Base-by-base conservation (phyloP, 2,113 vertebrate genomes). In the Sterrhoptilus dennistouni region DNA sequence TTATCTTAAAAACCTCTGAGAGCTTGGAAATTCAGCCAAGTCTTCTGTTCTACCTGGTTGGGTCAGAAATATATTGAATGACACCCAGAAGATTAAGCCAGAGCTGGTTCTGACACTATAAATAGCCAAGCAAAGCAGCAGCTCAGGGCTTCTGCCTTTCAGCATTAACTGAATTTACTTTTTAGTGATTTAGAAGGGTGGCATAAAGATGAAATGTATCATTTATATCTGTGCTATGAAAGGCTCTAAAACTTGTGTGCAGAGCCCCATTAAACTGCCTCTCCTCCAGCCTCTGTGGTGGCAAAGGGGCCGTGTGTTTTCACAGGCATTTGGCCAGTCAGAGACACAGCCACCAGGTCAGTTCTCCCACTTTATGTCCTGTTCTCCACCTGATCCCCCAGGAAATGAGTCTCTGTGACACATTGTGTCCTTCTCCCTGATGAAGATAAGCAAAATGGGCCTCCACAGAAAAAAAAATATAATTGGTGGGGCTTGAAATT, bases 121-220 rank as follows among this genome's bases (percentile, higher is more conserved):
- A 95, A 95, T 83, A 93, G 68, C 68, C 71, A 86, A 83, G 68
- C 31, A 61, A 72, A 94, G 83, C 20, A 94, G 63, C 59, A 93
- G 77, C 60, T 81, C 56, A 35, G 83, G 53, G 83, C 40, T 93
- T 71, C 85, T 96, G 88, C 79, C 75, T 93, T 83, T 90, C 71
- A 88, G 21, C 60, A 69, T 78, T 90, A 92, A 71, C 57, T 54
- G 88, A 56, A 89, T 94, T 93, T 95, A 69, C 45, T 38, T 90
- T 87, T 79, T 44, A 36, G 76, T 89, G 85, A 90, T 94, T 96
- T 93, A 94, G 61, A 81, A 87, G 49, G 72, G 40, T 65, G n/a
- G 76, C 42, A 64, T 90, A 94, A 95, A 95, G 65, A 87, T 61
- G 76, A 92, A 94, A 96, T 89, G 85, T 94, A 94, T 95, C 90